phyloP scores from a whole-genome alignment of 2,113 vertebrate species.

The Amia ocellicauda region DNA sequence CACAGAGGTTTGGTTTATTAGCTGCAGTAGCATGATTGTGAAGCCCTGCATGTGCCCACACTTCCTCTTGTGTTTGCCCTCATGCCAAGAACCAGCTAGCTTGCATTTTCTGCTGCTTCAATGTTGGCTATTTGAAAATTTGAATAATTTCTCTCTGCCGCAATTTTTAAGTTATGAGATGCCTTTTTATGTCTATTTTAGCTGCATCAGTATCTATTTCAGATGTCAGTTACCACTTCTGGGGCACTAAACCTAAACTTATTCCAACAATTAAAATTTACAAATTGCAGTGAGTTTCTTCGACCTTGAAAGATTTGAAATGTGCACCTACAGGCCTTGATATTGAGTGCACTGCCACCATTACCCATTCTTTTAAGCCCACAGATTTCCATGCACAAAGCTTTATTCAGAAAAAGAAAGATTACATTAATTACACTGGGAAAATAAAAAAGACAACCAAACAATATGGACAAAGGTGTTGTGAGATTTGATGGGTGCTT shows the following conservation, averaged over 20 bases:
- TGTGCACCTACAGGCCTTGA: not conserved
- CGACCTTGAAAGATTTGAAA: not conserved
- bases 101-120: constrained; percentile 23
- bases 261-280: not conserved
- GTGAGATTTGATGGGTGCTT: constrained; percentile 18
- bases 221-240: not conserved
- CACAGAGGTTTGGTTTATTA: constrained; percentile 10
- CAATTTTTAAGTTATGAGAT: not conserved
- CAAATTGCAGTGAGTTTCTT: not conserved
- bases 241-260: not conserved
- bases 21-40: constrained; percentile 49
- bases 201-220: too few species aligned
- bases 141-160: constrained; percentile 3
- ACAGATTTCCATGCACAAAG: not conserved
- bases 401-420: too few species aligned
- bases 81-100: constrained; percentile 6
- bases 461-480: not conserved
- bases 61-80: constrained; percentile 31
- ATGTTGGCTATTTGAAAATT: not conserved
- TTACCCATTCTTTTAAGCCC: not conserved
- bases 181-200: not conserved
- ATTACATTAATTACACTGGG: too few species aligned
- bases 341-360: not conserved
- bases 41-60: constrained; percentile 49
- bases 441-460: too few species aligned